Percentiles rank a stretch among this genome's conserved stretches.
These are phyloP conservation scores for Oncorhynchus tshawytscha DNA, from an alignment of 2,113 vertebrate genomes.

Conservation along the genomic window DNA sequence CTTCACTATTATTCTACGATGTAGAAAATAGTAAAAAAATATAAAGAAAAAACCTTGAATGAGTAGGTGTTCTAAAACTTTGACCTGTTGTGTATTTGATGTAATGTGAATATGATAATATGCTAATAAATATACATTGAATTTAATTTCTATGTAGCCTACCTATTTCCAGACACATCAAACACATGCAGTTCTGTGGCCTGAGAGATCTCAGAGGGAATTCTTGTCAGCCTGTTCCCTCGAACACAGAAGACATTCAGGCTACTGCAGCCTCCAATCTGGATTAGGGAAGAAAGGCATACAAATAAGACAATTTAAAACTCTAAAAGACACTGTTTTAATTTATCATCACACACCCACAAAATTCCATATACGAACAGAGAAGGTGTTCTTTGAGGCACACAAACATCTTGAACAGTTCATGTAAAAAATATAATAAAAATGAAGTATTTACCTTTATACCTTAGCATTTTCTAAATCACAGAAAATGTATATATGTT, in stretches of 20 bases:
- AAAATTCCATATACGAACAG: not conserved
- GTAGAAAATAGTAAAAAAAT: too few species aligned
- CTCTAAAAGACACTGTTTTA: too few species aligned
- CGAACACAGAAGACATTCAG: slow-evolving; percentile 94
- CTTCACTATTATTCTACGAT: too few species aligned
- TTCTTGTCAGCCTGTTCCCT: slow-evolving; percentile 86
- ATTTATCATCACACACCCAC: not conserved
- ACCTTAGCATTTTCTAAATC: too few species aligned
- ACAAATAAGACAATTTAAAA: not conserved
- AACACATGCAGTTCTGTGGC: slow-evolving; percentile 93
- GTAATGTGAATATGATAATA: not conserved
- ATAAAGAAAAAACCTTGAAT: too few species aligned
- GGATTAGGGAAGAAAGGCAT: slow-evolving; percentile 3
- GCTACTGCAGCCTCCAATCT: slow-evolving; percentile 93
- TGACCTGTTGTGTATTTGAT: too few species aligned
- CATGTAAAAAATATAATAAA: too few species aligned
- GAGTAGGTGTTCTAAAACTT: too few species aligned
- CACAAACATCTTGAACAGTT: not conserved
- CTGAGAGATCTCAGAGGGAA: slow-evolving; percentile 91
- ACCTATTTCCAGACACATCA: slow-evolving; percentile 96
- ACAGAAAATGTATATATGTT: too few species aligned
- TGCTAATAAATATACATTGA: not conserved
- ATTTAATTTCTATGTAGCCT: not conserved
- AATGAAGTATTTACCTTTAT: too few species aligned
- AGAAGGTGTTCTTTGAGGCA: not conserved